Base-by-base conservation (phyloP, 2,888 invertebrate species). In the Epinotia nisella region DNA sequence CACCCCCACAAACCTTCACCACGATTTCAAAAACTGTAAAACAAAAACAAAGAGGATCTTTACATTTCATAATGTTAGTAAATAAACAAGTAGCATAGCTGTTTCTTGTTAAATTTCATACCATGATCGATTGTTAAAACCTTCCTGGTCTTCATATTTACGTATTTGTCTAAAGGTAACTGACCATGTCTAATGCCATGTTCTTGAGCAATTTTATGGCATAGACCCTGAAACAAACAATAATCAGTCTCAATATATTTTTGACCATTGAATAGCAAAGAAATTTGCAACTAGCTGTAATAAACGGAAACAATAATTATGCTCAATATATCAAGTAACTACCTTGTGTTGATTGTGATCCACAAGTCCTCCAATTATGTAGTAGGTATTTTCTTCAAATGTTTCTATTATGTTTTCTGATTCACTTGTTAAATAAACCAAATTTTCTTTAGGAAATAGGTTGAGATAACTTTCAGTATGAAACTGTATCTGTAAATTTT, bases 271-370 rank as follows among this genome's bases (percentile, higher is more conserved):
- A 7, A 35, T 35, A 35, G 35, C 9, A 35, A 9, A 35, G 0
- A 9, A 9, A 9, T 35, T 9, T 35, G 35, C 9, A 35, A 35
- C 35, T 35, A 35, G 35, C 35, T 9, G 35, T 35, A 35, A 35
- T n/a, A 49, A n/a, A 49, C n/a, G n/a, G n/a, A 49, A 49, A 49
- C n/a, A 3, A 13, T 3, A 49, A 49, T 15, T n/a, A 49, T 5
- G n/a, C n/a, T 3, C n/a, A n/a, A n/a, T 49, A 15, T 49, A 49
- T 49, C 45, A 5, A n/a, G n/a, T 49, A 4, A 45, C 29, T 86
- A 96, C 97, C 94, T 99, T 99, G 79, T 98, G 97, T 79, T 96
- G 95, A 91, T 99, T 99, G 86, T 99, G 99, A 92, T 99, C 99
- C 0, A 99, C 98, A 59, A 99, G 92, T 35, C 99, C 99, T 55